Evolutionary conservation across 1,140 invertebrate genomes (phyloP).

Genomic region (Macrotrachela quadricornifera): DNA sequence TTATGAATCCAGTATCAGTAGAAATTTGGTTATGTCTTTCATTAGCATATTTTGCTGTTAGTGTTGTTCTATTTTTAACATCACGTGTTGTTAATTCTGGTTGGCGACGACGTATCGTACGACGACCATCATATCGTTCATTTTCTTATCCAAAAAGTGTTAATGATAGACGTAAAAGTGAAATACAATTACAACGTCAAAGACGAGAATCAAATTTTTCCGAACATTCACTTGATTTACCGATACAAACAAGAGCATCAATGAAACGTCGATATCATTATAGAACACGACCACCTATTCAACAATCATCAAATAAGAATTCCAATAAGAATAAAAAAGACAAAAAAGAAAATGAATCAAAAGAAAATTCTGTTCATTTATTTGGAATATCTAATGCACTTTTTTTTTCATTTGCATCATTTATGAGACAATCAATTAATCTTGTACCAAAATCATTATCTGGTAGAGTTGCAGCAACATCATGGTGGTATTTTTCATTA

Average conservation of each 20-base stretch:
- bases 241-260: no score
- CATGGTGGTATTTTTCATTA: conserved; percentile 29
- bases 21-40: conserved; percentile 90
- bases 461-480: conserved; percentile 21
- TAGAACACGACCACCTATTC: no score
- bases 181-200: conserved; percentile 73
- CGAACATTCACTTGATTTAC: neutral
- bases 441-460: conserved; percentile 53
- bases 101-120: no score
- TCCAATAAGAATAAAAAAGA: no score
- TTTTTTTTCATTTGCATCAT: conserved; percentile 83
- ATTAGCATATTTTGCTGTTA: conserved; percentile 78
- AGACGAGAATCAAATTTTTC: conserved; percentile 50
- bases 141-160: conserved; percentile 84
- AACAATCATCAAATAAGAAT: no score
- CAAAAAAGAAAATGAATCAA: neutral
- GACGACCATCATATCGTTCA: conserved; percentile 16
- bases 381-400: conserved; percentile 11
- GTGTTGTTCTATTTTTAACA: conserved; percentile 69
- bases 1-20: conserved; percentile 72
- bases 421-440: conserved; percentile 96
- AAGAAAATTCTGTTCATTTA: no score
- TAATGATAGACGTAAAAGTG: conserved; percentile 65
- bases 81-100: conserved; percentile 28
- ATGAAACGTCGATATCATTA: no score